phyloP scores from a whole-genome alignment of 2,113 vertebrate genomes.

The Ceratotherium simum region DNA sequence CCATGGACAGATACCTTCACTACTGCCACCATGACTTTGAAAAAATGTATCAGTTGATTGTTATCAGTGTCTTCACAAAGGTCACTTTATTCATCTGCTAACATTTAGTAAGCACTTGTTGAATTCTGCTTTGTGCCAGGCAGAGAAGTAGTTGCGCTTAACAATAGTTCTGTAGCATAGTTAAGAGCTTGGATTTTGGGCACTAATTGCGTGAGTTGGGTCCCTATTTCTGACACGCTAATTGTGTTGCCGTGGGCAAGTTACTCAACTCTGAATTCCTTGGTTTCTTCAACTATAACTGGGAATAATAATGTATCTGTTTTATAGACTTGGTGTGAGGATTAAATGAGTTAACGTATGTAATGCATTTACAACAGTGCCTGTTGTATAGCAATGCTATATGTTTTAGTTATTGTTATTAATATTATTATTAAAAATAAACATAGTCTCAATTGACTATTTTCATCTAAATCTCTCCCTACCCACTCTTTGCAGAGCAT shows the following conservation, averaged over 20 bases:
- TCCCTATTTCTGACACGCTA: not conserved
- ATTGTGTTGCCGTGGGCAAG: not conserved
- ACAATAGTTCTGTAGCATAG: not conserved
- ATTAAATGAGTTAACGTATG: not conserved
- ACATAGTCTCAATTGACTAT: not conserved
- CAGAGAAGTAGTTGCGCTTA: not conserved
- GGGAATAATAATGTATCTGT: not conserved
- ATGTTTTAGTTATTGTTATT: not conserved
- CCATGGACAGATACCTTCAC: not conserved
- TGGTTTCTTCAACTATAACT: slow-evolving; percentile 17
- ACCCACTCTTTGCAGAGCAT: not conserved
- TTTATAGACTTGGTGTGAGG: not conserved
- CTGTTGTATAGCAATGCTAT: not conserved
- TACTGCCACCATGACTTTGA: not conserved
- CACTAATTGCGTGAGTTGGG: not conserved
- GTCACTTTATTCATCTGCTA: not conserved
- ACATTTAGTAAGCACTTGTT: slow-evolving; percentile 10
- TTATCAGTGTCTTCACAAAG: not conserved
- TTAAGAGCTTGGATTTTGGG: not conserved
- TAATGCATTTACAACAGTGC: not conserved
- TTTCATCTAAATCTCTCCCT: not conserved
- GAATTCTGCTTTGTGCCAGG: not conserved
- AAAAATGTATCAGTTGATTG: not conserved
- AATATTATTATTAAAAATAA: not conserved
- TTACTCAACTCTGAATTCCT: not conserved